Base-by-base conservation (phyloP, 1,140 invertebrate species). In the Drosophila ogumai region DNA sequence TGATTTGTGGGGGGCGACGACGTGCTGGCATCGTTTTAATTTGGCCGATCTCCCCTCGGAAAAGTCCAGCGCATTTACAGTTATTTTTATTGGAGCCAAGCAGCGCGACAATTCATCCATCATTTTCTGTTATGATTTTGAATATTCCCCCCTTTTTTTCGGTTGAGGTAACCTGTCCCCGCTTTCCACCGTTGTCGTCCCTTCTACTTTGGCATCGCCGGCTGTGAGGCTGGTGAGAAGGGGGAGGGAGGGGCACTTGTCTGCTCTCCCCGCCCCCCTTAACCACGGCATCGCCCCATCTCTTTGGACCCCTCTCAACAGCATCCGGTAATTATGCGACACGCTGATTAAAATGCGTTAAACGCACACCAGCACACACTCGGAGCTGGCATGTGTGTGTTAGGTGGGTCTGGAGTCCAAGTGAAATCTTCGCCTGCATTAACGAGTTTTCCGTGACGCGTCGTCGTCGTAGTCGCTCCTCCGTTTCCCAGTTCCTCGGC, bases 21-120 rank as follows among this genome's bases (percentile, higher is more conserved):
- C 66, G 66, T 67, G 66, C 46, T 67, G 57, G 81, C 84, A 88
- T 87, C 77, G 79, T 87, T 87, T 88, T 87, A 87, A 87, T 87
- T 87, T 87, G 84, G 82, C 72, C 73, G 82, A 87, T 87, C 84
- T 88, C 85, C 84, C 84, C 84, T 88, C 32, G 41, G 61, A 65
- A 66, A 68, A 63, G 57, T 75, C 72, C 72, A 86, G 58, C 66
- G 84, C 76, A 88, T 87, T 88, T 84, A 90, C 80, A 80, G 85
- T 88, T 88, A 84, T 88, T 88, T 88, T 88, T 88, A 88, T 88
- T 88, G 85, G 85, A 88, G 78, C 87, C 85, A 88, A 88, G 85
- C 85, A 88, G 85, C 85, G 85, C 85, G 85, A 88, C 85, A 88
- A 88, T 88, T 88, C 85, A 88, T 88, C 85, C 85, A 88, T 88